Evolutionary conservation across 1,140 invertebrate genomes (phyloP).

Genomic region (Lamellibrachia luymesi): DNA sequence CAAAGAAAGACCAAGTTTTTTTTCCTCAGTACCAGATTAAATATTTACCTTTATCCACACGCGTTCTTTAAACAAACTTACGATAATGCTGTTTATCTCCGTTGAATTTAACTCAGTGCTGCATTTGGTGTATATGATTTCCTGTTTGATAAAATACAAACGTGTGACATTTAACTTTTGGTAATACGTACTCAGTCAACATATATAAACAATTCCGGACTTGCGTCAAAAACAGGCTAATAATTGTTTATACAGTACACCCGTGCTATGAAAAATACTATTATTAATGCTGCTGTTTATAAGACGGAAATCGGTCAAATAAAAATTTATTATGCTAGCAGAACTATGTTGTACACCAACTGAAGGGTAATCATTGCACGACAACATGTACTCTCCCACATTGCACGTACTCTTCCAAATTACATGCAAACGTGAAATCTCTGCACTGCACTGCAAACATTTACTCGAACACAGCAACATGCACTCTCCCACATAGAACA

Average conservation of each 20-base stretch:
- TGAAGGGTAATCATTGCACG: not conserved
- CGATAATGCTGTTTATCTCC: not conserved
- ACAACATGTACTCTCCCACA: too few species aligned
- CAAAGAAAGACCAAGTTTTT: not conserved
- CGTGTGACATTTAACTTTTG: not conserved
- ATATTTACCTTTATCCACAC: not conserved
- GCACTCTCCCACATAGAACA: not conserved
- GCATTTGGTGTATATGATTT: not conserved
- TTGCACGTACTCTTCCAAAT: not conserved
- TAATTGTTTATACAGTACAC: not conserved
- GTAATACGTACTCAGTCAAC: not conserved
- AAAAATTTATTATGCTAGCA: too few species aligned
- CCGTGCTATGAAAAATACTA: not conserved
- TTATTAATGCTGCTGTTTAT: not conserved
- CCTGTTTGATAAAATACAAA: not conserved
- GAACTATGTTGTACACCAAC: not conserved
- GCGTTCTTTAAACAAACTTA: not conserved
- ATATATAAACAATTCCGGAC: not conserved
- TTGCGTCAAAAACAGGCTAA: not conserved
- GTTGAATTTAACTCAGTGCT: not conserved
- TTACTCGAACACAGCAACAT: not conserved
- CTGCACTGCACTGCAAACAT: not conserved
- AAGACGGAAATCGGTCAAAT: not conserved
- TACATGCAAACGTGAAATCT: not conserved
- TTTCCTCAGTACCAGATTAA: not conserved